A percentile compares a stretch with the other conserved stretches of the same genome.
These are phyloP conservation scores for Geophilus truncorum DNA, from an alignment of 2,888 invertebrate species.

Conservation along the genomic window DNA sequence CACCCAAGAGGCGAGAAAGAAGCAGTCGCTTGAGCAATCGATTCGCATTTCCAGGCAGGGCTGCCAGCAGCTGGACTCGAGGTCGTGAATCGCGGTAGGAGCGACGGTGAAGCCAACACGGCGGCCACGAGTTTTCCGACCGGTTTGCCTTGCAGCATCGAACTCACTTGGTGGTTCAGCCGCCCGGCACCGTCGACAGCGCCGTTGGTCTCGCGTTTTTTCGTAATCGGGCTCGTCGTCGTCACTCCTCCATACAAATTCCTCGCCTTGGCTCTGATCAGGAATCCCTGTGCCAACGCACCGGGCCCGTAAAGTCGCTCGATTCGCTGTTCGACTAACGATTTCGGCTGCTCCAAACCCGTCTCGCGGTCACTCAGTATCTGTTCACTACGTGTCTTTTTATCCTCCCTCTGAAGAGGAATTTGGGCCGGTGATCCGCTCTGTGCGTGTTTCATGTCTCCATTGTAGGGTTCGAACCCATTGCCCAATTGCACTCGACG, in stretches of 20 bases:
- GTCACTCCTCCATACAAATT: slow-evolving; percentile 12
- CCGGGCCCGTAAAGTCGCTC: slow-evolving; percentile 83
- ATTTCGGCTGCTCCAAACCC: slow-evolving; percentile 45
- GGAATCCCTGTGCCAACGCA: slow-evolving; percentile 77
- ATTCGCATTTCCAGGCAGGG: neutral
- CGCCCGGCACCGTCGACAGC: neutral
- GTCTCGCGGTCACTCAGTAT: neutral
- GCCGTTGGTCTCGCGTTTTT: neutral
- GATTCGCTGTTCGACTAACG: slow-evolving; percentile 82
- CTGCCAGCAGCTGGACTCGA: neutral
- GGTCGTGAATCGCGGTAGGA: neutral
- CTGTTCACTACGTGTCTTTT: neutral
- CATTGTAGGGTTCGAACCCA: neutral
- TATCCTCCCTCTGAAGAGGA: neutral
- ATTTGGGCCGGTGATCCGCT: neutral
- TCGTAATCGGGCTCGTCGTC: neutral
- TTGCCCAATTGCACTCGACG: neutral
- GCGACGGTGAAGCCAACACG: neutral
- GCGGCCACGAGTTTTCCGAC: slow-evolving; percentile 1
- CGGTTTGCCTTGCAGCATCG: slow-evolving; percentile 1
- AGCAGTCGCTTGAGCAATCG: slow-evolving; percentile 13
- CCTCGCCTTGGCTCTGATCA: slow-evolving; percentile 34
- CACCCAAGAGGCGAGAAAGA: neutral
- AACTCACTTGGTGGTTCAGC: slow-evolving; percentile 12
- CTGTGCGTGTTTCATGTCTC: neutral